Evolutionary conservation across 2,888 invertebrate genomes (phyloP), one percentile per base, ranked within the genome.

Genomic region (Amiota communis): DNA sequence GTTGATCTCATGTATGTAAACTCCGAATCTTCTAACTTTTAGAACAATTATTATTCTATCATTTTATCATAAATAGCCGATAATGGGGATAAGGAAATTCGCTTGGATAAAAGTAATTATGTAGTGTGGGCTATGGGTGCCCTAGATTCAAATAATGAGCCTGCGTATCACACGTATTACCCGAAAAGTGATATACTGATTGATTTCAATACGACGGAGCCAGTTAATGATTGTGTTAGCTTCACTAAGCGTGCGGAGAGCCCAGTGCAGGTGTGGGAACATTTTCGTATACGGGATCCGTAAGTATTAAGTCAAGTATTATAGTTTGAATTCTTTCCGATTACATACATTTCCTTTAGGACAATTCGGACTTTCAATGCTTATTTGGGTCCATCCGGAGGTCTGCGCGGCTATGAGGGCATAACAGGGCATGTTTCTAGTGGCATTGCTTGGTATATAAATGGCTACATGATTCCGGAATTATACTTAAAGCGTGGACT

Each of bases 371-470:
- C 94, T 72, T 97, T 97, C 88, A 93, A 92, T 77, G 94, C 96
- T 46, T 93, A 94, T 74, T 90, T 98, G 74, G 98, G 98, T 0
- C 96, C 97, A 3, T 93, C 96, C 36, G 97, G 95, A 4, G 96
- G 95, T 0, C 91, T 91, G 86, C 92, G 94, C 73, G 97, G 96
- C 13, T 95, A 95, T 88, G 93, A 94, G 88, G 93, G 93, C 63
- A 91, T 93, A 68, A 94, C 94, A 76, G 93, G 93, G 2, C 93
- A 93, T 87, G 92, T 93, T 47, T 93, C 93, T 53, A 94, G 92
- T 80, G 94, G 93, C 0, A 90, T 95, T 61, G 94, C 96, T 12
- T 98, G 97, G 97, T 98, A 97, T 90, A 95, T 98, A 76, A 97
- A 98, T 90, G 98, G 98, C 0, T 93, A 93, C 85, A 91, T 98